These are phyloP conservation scores for Agonum fuliginosum DNA, from an alignment of 2,888 invertebrate species.

Conservation along the genomic window DNA sequence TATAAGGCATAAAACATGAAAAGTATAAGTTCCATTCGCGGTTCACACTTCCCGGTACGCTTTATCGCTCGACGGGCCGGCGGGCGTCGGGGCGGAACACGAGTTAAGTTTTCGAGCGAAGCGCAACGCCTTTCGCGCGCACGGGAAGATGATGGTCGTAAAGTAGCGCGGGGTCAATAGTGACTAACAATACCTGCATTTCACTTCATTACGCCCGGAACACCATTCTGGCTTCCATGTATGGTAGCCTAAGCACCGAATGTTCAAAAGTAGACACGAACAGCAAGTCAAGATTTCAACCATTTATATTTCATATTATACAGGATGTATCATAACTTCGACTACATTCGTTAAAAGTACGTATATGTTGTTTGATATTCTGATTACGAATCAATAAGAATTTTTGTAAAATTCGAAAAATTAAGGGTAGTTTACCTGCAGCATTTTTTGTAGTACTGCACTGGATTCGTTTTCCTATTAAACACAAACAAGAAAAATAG, in stretches of 20 bases:
- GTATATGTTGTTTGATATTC: no score
- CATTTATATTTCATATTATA: conserved; percentile 29
- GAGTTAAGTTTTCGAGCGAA: conserved; percentile 33
- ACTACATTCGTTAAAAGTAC: no score
- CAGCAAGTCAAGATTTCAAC: background rate
- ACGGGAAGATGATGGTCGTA: conserved; percentile 19
- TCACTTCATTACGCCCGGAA: conserved; percentile 34
- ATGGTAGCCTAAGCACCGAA: background rate
- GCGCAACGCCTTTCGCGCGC: conserved; percentile 4
- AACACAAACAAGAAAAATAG: no score
- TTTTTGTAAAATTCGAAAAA: no score
- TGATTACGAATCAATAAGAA: no score
- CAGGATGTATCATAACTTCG: no score
- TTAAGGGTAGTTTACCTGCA: no score
- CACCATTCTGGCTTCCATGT: background rate
- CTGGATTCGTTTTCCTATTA: no score
- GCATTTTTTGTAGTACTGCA: no score
- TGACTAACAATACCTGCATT: conserved; percentile 46
- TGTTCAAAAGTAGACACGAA: background rate
- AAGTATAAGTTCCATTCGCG: conserved; percentile 49
- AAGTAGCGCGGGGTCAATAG: conserved; percentile 32
- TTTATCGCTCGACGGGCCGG: background rate
- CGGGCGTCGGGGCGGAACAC: conserved; percentile 18
- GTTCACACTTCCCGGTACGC: conserved; percentile 37
- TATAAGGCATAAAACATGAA: conserved; percentile 38